Conservation (phyloP, 30 jellyfish, hydroid and myxozoan species). For the Calvadosia cruxmelitensis region DNA sequence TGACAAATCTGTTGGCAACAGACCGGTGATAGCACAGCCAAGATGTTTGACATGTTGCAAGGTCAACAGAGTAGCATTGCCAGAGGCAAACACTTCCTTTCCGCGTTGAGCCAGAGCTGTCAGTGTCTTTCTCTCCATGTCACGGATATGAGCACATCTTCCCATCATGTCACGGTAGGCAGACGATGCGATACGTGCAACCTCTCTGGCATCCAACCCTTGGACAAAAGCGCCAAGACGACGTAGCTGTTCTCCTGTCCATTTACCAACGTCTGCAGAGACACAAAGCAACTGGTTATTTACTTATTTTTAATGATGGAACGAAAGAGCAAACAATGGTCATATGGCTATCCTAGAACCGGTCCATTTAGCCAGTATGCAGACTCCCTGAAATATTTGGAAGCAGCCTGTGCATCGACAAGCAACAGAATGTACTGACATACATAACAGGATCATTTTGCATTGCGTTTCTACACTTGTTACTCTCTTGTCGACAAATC, state of each 20-base stretch:
- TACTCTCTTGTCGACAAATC: too few relatives aligned
- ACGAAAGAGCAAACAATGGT: too few relatives aligned
- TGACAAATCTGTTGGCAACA: constrained; percentile 32
- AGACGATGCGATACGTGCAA: constrained; percentile 17
- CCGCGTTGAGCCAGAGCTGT: constrained; percentile 44
- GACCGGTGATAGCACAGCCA: constrained; percentile 52
- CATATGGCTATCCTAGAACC: too few relatives aligned
- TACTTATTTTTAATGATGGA: too few relatives aligned
- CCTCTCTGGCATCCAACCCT: constrained; percentile 38
- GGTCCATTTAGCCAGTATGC: too few relatives aligned
- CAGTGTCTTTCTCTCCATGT: constrained; percentile 18
- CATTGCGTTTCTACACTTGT: too few relatives aligned
- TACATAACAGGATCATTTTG: too few relatives aligned
- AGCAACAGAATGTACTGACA: too few relatives aligned
- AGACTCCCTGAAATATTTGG: too few relatives aligned
- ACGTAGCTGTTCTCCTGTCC: constrained; percentile 54
- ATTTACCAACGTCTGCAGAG: constrained; percentile 44
- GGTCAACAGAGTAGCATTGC: constrained; percentile 26
- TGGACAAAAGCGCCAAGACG: constrained; percentile 49
- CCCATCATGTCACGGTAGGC: constrained; percentile 47
- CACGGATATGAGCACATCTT: constrained; percentile 30
- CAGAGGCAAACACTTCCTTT: constrained; percentile 32
- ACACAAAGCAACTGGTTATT: background rate
- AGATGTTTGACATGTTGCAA: constrained; percentile 11
- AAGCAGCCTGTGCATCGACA: too few relatives aligned